phyloP scores from a whole-genome alignment of 1,140 invertebrate species.

The Sminthurinus signatus region DNA sequence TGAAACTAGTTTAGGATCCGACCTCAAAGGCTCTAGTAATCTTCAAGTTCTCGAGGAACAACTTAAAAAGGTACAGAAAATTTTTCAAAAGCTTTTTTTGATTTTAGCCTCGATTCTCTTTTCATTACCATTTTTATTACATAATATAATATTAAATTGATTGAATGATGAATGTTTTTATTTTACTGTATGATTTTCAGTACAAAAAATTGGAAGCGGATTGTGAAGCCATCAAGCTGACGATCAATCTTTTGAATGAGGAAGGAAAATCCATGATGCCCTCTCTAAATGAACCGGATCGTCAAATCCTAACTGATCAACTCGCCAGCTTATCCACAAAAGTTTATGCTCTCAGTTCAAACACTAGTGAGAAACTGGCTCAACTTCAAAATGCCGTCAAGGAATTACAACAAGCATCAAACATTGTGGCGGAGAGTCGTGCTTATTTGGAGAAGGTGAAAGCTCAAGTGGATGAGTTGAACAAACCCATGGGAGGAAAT shows the following conservation, averaged over 20 bases:
- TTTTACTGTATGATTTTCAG: constrained; percentile 42
- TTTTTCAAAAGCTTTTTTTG: too few species aligned
- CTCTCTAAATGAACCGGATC: constrained; percentile 75
- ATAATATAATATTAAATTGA: background rate
- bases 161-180: too few species aligned
- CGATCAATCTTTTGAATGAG: constrained; percentile 65
- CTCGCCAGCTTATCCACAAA: constrained; percentile 68
- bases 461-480: constrained; percentile 70
- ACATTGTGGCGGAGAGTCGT: constrained; percentile 68
- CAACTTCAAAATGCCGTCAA: constrained; percentile 65
- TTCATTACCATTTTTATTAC: too few species aligned
- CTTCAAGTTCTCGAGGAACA: constrained; percentile 77
- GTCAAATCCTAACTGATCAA: constrained; percentile 68
- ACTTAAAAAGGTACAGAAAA: constrained; percentile 65
- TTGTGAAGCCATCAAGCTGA: constrained; percentile 59
- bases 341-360: constrained; percentile 61
- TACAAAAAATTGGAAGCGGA: constrained; percentile 72
- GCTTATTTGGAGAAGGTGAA: constrained; percentile 72
- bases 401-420: constrained; percentile 68
- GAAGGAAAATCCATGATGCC: constrained; percentile 72
- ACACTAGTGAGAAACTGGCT: constrained; percentile 67
- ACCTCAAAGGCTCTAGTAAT: constrained; percentile 62
- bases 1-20: constrained; percentile 71
- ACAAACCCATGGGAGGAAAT: constrained; percentile 74
- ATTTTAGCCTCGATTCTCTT: too few species aligned